These are phyloP conservation scores for Athene noctua DNA, from an alignment of 2,113 vertebrate genomes.

Conservation along the genomic window DNA sequence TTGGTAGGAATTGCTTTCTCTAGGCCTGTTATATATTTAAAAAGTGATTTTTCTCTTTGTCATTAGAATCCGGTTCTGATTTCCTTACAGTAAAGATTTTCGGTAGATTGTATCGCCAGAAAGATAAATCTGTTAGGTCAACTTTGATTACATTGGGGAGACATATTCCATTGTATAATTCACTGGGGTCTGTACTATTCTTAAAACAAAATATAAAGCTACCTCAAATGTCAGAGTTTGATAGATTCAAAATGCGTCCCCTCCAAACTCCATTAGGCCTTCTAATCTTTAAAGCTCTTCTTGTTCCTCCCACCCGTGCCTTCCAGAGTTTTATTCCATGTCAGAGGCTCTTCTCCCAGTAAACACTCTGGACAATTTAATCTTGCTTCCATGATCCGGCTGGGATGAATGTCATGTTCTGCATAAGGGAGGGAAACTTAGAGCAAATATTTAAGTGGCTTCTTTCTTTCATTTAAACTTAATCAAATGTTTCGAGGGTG, in stretches of 20 bases:
- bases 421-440: neutral
- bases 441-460: neutral
- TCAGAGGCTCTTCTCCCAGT: neutral
- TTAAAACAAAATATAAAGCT: slow-evolving; percentile 17
- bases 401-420: neutral
- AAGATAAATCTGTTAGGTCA: slow-evolving; percentile 43
- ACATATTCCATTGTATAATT: neutral
- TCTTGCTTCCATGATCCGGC: neutral
- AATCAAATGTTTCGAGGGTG: neutral
- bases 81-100: slow-evolving; percentile 22
- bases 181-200: neutral
- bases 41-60: neutral
- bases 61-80: neutral
- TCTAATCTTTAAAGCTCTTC: neutral
- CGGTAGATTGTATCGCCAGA: neutral
- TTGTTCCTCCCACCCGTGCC: neutral
- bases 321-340: neutral
- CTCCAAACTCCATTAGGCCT: slow-evolving; percentile 22
- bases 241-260: neutral
- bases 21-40: neutral
- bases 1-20: neutral
- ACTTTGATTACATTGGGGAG: slow-evolving; percentile 9
- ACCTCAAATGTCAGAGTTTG: slow-evolving; percentile 24
- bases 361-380: rapidly evolving
- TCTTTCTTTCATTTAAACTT: neutral